Evolutionary conservation across 2,113 vertebrate genomes (phyloP).

Genomic region (Lasiurus borealis): DNA sequence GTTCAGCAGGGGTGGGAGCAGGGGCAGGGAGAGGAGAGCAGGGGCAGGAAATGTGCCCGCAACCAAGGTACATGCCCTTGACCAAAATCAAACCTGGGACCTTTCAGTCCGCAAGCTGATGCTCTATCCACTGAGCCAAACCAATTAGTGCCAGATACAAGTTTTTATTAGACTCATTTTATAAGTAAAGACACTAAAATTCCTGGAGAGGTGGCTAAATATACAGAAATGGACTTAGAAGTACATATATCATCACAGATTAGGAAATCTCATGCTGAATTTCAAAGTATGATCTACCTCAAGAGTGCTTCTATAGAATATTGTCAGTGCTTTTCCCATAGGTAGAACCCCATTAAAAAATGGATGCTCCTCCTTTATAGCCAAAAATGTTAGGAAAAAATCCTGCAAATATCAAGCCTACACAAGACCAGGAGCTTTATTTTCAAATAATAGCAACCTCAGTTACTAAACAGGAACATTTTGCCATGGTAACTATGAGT

Average conservation of each 20-base stretch:
- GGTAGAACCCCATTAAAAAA: neutral
- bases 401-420: conserved; percentile 45
- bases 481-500: neutral
- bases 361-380: neutral
- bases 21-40: no score
- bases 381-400: neutral
- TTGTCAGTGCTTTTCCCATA: conserved; percentile 2
- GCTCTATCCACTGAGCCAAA: no score
- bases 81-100: no score
- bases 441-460: neutral
- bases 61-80: no score
- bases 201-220: conserved; percentile 21
- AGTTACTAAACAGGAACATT: neutral
- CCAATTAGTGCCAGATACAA: neutral
- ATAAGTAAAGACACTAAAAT: conserved; percentile 39
- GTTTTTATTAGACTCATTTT: conserved; percentile 39
- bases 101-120: no score
- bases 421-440: conserved; percentile 31
- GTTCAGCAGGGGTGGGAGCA: no score
- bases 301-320: neutral
- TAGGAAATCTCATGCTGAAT: conserved; percentile 33
- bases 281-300: conserved; percentile 24
- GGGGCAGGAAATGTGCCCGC: no score
- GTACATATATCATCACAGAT: neutral
- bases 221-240: neutral